Base-by-base conservation (phyloP, 2,797 vertebrate species). In the Oryzias sinensis region DNA sequence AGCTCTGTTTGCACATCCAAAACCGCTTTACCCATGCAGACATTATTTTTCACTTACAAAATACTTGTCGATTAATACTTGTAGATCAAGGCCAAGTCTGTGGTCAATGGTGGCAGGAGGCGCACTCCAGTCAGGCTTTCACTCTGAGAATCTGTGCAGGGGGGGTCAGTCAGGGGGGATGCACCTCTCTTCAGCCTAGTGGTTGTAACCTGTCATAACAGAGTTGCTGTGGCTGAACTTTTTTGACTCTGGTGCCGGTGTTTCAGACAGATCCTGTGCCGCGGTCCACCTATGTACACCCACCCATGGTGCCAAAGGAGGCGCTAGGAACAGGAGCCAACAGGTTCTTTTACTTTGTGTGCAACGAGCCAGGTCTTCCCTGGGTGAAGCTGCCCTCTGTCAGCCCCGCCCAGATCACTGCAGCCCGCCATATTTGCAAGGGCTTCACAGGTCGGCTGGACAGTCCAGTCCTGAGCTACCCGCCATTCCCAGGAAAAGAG, bases 401-500 rank as follows among this genome's bases (percentile, higher is more conserved):
- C 56, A 95, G 79, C 1, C 97, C 97, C 2, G 88, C 91, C 13
- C 95, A 99, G 80, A 96, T 98, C 64, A 91, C 86, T 22, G 84
- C 57, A 24, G 94, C 96, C 29, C 93, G 96, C n/a, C 81, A 87
- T 76, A 96, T 99, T 68, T 90, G 88, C 57, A 97, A 94, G 70
- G 92, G 95, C 77, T 95, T 99, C 85, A 96, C 94, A 0, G 97
- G 97, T 6, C 86, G 72, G 24, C 89, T 97, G 45, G 92, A 96
- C 43, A 75, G 87, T 18, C 89, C 93, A 1, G n/a, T 99, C 14
- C 59, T 91, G 51, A 95, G 93, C 79, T 97, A 93, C 68, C 97
- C 96, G 0, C 95, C 95, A 20, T 99, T 98, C 81, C 94, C 94
- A 4, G 97, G 97, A 20, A 94, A 93, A 5, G 97, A 99, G 79